Evolutionary conservation across 2,113 vertebrate species (phyloP), one percentile per base, ranked within the genome.

Genomic region (Mus pahari): DNA sequence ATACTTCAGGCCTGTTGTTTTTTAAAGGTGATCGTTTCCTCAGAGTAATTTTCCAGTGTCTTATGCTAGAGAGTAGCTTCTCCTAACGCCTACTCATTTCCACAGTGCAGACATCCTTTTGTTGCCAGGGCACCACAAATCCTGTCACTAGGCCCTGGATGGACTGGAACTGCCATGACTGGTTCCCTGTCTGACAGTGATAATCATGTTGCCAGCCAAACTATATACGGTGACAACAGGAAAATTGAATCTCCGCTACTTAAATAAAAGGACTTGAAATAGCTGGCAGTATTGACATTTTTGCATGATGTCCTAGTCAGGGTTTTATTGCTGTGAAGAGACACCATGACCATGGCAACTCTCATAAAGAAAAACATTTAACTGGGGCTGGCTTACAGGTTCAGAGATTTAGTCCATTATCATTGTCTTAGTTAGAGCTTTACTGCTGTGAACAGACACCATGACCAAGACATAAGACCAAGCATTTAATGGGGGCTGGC

Each of bases 111-210:
- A 53, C 42, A 39, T 86, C 50, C 87, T 94, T 74, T 75, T 64
- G 84, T 81, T 87, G 83, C 55, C 70, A 91, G 42, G 87, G 68
- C 64, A 70, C 86, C 55, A 14, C 19, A 19, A 50, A 87, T 90
- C 81, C 93, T 93, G 83, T 78, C 88, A 92, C 70, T 53, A 81
- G 93, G 94, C 94, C 96, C 82, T 94, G 81, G 70, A 82, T 82
- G 92, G 89, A 86, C 64, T 82, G 89, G 86, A 95, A 92, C 89
- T 71, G 42, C 66, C 42, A 9, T 91, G 83, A 77, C 28, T n/a
- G 88, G 42, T 86, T 71, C 81, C 58, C 88, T 74, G 48, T 68
- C 68, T 95, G 64, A 89, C 58, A 84, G 39, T 53, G 90, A 92
- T 83, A 75, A 87, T 64, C 39, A 84, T n/a, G 22, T 84, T 93